phyloP scores from a whole-genome alignment of 2,113 vertebrate genomes.

The Rhea pennata region DNA sequence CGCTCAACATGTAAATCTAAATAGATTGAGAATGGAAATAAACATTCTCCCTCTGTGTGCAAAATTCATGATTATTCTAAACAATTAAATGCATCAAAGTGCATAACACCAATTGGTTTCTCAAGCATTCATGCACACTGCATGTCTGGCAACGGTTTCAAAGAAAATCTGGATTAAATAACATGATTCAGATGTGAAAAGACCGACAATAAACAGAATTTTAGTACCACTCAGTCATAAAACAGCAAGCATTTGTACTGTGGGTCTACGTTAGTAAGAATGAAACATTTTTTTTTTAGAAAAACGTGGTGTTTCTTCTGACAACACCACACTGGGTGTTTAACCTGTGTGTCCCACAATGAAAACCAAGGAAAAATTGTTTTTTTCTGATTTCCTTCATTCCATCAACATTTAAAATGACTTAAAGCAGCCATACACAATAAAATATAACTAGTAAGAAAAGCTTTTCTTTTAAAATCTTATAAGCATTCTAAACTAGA shows the following conservation, averaged over 20 bases:
- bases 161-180: constrained; percentile 74
- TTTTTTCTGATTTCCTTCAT: not conserved
- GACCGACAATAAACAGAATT: constrained; percentile 65
- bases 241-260: constrained; percentile 47
- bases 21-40: not conserved
- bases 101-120: constrained; percentile 26
- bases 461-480: not conserved
- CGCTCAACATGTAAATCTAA: constrained; percentile 4
- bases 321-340: constrained; percentile 12
- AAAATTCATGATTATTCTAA: constrained; percentile 41
- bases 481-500: not conserved
- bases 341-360: constrained; percentile 20
- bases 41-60: not conserved
- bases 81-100: constrained; percentile 34
- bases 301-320: constrained; percentile 28
- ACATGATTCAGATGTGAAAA: constrained; percentile 70
- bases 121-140: constrained; percentile 45
- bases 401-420: not conserved
- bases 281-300: constrained; percentile 5
- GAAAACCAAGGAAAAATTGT: constrained; percentile 31
- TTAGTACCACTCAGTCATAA: constrained; percentile 57
- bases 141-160: constrained; percentile 60
- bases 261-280: constrained; percentile 62
- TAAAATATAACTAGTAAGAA: not conserved
- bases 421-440: not conserved